Conservation (phyloP, 2,888 invertebrate genomes). For the Athalia rosae region DNA sequence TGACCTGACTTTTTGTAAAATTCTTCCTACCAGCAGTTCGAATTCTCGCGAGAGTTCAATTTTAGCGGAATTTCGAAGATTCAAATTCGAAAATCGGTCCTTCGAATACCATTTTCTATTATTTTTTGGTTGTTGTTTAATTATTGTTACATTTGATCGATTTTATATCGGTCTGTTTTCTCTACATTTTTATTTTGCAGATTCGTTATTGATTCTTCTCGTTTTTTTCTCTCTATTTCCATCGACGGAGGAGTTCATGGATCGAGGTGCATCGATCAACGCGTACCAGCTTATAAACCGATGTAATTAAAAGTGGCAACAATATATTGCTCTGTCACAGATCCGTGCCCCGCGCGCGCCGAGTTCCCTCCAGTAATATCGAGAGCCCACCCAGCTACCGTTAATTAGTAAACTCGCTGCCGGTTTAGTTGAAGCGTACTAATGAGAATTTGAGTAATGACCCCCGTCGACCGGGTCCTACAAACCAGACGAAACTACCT, state of each 20-base stretch:
- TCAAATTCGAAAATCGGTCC: no score
- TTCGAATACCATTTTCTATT: no score
- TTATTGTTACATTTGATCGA: no score
- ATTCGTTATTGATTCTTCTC: no score
- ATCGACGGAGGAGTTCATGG: constrained; percentile 10
- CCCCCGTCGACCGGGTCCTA: constrained; percentile 58
- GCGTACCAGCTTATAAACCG: constrained; percentile 53
- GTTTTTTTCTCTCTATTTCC: no score
- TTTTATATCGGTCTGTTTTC: no score
- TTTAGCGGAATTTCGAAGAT: no score
- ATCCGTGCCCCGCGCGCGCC: constrained; percentile 38
- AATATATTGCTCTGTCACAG: constrained; percentile 61
- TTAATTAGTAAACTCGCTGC: constrained; percentile 69
- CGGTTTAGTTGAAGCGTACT: constrained; percentile 63
- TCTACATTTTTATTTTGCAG: no score
- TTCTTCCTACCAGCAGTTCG: no score
- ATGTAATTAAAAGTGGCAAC: constrained; percentile 62
- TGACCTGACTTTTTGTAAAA: no score
- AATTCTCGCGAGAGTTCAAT: no score
- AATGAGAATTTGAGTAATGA: constrained; percentile 71
- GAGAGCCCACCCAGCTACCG: constrained; percentile 62
- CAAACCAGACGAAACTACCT: neutral
- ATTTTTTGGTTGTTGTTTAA: neutral
- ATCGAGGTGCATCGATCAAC: constrained; percentile 54
- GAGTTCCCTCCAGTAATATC: constrained; percentile 53